Base-by-base conservation (phyloP, 53 echinoderm and acorn worm species). In the Mesocentrotus franciscanus region DNA sequence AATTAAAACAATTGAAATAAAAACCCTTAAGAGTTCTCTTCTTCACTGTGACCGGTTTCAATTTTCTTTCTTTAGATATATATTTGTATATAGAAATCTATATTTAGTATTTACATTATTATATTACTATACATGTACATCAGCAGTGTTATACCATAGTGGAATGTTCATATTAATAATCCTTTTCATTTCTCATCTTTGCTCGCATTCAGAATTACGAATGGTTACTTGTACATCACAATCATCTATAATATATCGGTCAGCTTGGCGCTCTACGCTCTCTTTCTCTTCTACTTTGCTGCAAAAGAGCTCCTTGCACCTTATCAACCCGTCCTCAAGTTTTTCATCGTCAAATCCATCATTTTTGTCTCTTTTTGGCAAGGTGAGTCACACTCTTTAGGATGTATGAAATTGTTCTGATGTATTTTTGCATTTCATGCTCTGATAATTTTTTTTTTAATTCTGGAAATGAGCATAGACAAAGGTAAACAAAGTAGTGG, bases 331-430 rank as follows among this genome's bases (percentile, higher is more conserved):
- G 97, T 99, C 95, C 96, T 98, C 94, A 99, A 99, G 94, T 99
- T 98, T 96, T 97, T 97, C 92, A 96, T 98, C 90, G 97, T 98
- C 96, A 98, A 99, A 74, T 98, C 98, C 71, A 97, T 99, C 92
- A 99, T 99, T 92, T 99, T 99, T 94, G 97, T 99, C 95, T 99
- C 99, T 12, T 99, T 99, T 93, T 99, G 99, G 99, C 99, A 99
- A 97, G 99, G 99, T 99, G 76, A 93, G 97, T 92, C 20, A 10
- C 74, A n/a, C 27, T 35, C 7, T 61, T 2, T 9, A 17, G 61
- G 15, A 7, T 13, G 61, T 26, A 70, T 17, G 5, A 70, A 70
- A 24, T 70, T 17, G 71, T 20, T 17, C 17, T 70, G 71, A 24
- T 70, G 71, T 26, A 70, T 1, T 20, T 70, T 39, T 39, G 39